Evolutionary conservation across 2,113 vertebrate species (phyloP).

Genomic region (Hemicordylus capensis): DNA sequence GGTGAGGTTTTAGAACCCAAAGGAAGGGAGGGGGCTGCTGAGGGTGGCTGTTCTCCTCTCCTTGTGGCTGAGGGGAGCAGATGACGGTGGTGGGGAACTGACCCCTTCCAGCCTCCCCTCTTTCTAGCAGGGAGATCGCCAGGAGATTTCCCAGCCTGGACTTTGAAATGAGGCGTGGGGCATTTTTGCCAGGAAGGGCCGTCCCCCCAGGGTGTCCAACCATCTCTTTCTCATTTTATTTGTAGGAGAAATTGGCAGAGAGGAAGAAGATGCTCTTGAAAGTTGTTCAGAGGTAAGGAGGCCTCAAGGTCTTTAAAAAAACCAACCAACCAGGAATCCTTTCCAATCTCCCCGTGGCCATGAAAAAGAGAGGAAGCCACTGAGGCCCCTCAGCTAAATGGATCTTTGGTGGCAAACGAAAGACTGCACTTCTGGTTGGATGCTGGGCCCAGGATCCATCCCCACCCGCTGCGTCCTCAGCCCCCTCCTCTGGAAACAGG

Average conservation of each 20-base stretch:
- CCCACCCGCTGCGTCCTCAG: too few species aligned
- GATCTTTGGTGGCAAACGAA: neutral
- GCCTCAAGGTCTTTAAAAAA: too few species aligned
- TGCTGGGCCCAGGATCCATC: too few species aligned
- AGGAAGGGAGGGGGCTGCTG: too few species aligned
- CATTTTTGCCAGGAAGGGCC: neutral
- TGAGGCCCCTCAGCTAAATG: neutral
- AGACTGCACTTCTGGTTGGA: neutral
- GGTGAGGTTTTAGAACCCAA: neutral
- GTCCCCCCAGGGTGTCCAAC: neutral
- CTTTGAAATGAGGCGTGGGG: too few species aligned
- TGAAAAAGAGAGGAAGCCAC: too few species aligned
- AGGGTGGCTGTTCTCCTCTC: neutral
- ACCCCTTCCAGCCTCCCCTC: too few species aligned
- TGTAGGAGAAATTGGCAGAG: slow-evolving; percentile 88
- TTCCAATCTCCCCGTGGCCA: neutral
- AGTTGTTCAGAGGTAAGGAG: slow-evolving; percentile 88
- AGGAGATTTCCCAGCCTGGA: too few species aligned
- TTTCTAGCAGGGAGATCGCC: too few species aligned
- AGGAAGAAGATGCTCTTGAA: slow-evolving; percentile 88
- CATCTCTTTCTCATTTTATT: neutral
- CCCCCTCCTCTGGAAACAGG: too few species aligned
- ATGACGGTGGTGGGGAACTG: neutral
- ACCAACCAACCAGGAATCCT: too few species aligned
- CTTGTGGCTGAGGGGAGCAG: neutral